Evolutionary conservation across 2,797 vertebrate genomes (phyloP).

Genomic region (Enteromius thamalakanensis): DNA sequence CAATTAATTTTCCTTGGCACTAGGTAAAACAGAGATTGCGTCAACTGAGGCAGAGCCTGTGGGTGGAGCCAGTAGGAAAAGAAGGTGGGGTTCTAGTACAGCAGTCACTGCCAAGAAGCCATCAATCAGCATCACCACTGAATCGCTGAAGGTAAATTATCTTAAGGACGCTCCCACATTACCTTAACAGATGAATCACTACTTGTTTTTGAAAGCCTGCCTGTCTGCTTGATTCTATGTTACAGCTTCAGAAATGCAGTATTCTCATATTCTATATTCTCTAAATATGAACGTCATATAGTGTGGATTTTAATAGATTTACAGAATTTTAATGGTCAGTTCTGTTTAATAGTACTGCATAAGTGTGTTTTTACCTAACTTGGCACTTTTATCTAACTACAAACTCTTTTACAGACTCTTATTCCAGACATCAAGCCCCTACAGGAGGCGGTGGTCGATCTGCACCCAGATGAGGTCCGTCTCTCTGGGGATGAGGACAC

Average conservation of each 20-base stretch:
- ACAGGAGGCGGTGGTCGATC: slow-evolving; percentile 88
- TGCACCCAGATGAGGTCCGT: slow-evolving; percentile 88
- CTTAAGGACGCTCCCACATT: background rate
- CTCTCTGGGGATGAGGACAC: slow-evolving; percentile 88
- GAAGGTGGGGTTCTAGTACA: slow-evolving; percentile 92
- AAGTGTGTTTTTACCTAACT: background rate
- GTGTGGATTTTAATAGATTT: background rate
- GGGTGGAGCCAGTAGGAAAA: slow-evolving; percentile 82
- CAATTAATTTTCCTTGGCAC: slow-evolving; percentile 57
- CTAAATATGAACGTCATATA: background rate
- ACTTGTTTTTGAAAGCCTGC: background rate
- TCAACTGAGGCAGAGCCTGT: slow-evolving; percentile 77
- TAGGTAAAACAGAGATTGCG: slow-evolving; percentile 72
- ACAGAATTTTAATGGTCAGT: background rate
- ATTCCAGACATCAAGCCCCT: slow-evolving; percentile 91
- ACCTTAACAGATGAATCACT: slow-evolving; percentile 27
- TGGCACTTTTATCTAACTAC: background rate
- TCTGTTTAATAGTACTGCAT: background rate
- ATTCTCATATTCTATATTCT: too few species aligned
- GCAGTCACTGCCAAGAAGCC: slow-evolving; percentile 90
- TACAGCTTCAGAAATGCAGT: background rate
- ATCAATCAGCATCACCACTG: slow-evolving; percentile 91
- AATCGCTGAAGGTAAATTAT: slow-evolving; percentile 86
- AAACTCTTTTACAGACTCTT: slow-evolving; percentile 77
- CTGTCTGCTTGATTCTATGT: background rate